phyloP scores from a whole-genome alignment of 1,140 invertebrate species.

The Plodia interpunctella region DNA sequence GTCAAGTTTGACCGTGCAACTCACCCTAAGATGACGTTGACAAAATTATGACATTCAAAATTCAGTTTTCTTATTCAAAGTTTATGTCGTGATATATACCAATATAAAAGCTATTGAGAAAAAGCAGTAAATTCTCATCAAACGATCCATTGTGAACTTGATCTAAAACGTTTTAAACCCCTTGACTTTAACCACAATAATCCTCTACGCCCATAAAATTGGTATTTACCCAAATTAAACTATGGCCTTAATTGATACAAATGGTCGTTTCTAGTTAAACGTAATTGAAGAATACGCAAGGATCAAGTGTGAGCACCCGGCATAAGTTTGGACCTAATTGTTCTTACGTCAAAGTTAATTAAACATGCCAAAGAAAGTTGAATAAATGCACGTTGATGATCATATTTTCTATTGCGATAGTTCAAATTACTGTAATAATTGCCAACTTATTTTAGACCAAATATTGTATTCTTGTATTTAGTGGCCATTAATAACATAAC shows the following conservation, averaged over 20 bases:
- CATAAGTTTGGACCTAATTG: slow-evolving; percentile 22
- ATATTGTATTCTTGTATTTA: too few relatives aligned
- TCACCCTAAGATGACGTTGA: slow-evolving; percentile 15
- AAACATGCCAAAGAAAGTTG: too few relatives aligned
- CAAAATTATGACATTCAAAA: slow-evolving; percentile 12
- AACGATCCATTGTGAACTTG: slow-evolving; percentile 28
- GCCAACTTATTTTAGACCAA: too few relatives aligned
- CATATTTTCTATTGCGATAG: too few relatives aligned
- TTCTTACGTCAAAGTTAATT: slow-evolving; percentile 17
- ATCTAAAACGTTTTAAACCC: slow-evolving; percentile 61
- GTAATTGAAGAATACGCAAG: slow-evolving; percentile 51
- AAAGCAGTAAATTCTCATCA: slow-evolving; percentile 57
- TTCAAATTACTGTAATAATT: too few relatives aligned
- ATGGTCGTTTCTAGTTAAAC: slow-evolving; percentile 69
- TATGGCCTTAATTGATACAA: slow-evolving; percentile 64
- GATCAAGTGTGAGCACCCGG: slow-evolving; percentile 27
- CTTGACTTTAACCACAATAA: slow-evolving; percentile 45
- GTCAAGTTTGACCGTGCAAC: too few relatives aligned
- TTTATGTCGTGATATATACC: background rate
- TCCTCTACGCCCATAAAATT: slow-evolving; percentile 59
- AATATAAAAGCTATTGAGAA: slow-evolving; percentile 5
- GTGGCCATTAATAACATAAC: too few relatives aligned
- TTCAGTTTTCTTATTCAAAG: background rate
- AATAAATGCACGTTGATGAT: too few relatives aligned
- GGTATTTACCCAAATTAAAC: slow-evolving; percentile 71